Base-by-base conservation (phyloP, 1,140 invertebrate species). In the Musca vetustissima region DNA sequence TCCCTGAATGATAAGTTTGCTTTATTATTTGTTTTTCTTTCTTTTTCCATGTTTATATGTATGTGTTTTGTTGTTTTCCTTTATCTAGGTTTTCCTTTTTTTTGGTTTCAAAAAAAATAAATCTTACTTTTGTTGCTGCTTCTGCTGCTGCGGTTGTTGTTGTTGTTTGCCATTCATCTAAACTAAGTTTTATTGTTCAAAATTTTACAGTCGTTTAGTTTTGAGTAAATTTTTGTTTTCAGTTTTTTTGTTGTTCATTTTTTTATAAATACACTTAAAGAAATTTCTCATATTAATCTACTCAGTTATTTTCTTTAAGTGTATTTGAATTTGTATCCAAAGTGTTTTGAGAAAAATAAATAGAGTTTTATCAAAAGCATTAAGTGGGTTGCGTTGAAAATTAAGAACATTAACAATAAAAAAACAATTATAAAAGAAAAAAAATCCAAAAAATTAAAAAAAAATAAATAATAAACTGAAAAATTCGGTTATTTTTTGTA, bases 101-200 rank as follows among this genome's bases (percentile, higher is more conserved):
- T 22, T 67, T 32, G n/a, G n/a, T n/a, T n/a, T n/a, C n/a, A n/a
- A n/a, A n/a, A 52, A 55, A 67, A 49, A 52, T 67, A 50, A 67
- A 50, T 66, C 64, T 49, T 66, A 50, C 43, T 66, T 66, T 47
- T 66, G 47, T 8, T 66, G 19, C 4, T 61, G 24, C n/a, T n/a
- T n/a, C n/a, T n/a, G n/a, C n/a, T n/a, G n/a, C n/a, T n/a, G n/a
- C n/a, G n/a, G n/a, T n/a, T n/a, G n/a, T n/a, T n/a, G n/a, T 59
- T 59, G 55, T 25, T 59, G 21, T n/a, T 61, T 61, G 22, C 28
- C 11, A 61, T 28, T 61, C 22, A 28, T 28, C 32, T 66, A 66
- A 50, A 52, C 47, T 66, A 50, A 48, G 47, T 50, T 66, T 66
- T 66, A 66, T 52, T 66, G 57, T 61, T 61, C 57, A 61, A 61